Evolutionary conservation across 2,113 vertebrate genomes (phyloP).

Genomic region (Rhinolophus ferrumequinum): DNA sequence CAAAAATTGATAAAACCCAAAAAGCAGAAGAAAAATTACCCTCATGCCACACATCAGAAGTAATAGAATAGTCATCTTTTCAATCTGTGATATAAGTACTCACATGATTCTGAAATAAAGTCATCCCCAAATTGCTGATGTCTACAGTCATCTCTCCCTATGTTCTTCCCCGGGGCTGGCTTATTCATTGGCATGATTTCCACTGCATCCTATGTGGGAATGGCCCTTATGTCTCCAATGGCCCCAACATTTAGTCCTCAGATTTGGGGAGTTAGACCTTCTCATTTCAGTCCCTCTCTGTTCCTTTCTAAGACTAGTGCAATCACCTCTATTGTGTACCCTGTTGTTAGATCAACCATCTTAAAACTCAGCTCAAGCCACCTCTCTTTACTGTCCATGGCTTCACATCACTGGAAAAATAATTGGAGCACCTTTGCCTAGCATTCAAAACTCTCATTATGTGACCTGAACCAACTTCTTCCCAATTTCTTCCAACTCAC

Average conservation of each 20-base stretch:
- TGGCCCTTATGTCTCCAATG: not conserved
- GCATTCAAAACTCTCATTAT: not conserved
- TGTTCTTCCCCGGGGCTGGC: not conserved
- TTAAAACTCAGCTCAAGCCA: not conserved
- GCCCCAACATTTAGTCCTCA: not conserved
- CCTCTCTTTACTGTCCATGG: not conserved
- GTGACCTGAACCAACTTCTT: not conserved
- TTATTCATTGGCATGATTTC: not conserved
- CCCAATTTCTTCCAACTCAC: not conserved
- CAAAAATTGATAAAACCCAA: not conserved
- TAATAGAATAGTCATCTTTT: not conserved
- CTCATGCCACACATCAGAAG: not conserved
- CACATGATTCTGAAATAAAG: conserved; percentile 18
- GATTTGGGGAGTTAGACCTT: not conserved
- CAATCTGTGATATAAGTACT: not conserved
- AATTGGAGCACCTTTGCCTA: not conserved
- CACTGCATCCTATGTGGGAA: not conserved
- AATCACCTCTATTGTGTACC: not conserved
- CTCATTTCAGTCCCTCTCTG: not conserved
- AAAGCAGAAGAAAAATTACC: not conserved
- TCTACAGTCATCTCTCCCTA: not conserved
- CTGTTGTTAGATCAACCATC: not conserved
- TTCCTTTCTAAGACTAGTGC: not conserved
- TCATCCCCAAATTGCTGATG: not conserved
- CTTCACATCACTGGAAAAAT: not conserved